A percentile compares a stretch with the other conserved stretches of the same genome.
Evolutionary conservation across 2,888 invertebrate species (phyloP).

Genomic region (Athetis lepigone): DNA sequence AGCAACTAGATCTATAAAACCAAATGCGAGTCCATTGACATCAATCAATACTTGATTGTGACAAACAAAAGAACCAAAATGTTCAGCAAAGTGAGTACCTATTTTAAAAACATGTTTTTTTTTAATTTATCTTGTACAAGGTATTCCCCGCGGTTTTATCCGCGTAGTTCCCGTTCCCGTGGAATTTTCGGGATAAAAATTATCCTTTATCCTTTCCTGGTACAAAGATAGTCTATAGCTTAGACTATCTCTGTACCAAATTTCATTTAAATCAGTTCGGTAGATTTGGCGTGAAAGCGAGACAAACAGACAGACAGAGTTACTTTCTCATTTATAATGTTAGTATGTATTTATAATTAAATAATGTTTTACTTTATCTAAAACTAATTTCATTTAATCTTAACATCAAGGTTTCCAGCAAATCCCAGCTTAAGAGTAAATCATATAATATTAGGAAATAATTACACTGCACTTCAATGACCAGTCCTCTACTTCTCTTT

Average conservation of each 20-base stretch:
- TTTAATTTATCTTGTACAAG: too few species aligned
- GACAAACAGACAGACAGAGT: too few species aligned
- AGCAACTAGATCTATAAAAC: constrained; percentile 61
- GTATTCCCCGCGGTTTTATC: too few species aligned
- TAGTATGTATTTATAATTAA: not conserved
- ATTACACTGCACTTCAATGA: not conserved
- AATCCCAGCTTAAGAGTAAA: not conserved
- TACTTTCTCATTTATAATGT: too few species aligned
- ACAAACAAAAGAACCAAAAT: constrained; percentile 60
- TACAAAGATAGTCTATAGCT: too few species aligned
- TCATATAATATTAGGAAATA: not conserved
- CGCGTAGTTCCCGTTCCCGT: too few species aligned
- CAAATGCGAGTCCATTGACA: constrained; percentile 53
- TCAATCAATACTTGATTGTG: constrained; percentile 63
- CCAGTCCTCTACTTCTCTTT: not conserved
- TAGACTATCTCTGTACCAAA: too few species aligned
- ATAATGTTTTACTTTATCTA: too few species aligned
- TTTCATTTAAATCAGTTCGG: too few species aligned
- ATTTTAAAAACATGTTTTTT: not conserved
- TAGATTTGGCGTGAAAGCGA: too few species aligned
- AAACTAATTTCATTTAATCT: not conserved
- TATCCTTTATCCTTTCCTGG: too few species aligned
- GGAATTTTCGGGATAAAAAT: too few species aligned
- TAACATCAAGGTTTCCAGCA: not conserved
- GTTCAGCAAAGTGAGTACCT: constrained; percentile 72